phyloP scores from a whole-genome alignment of 2,113 vertebrate species.

The Hypomesus transpacificus region DNA sequence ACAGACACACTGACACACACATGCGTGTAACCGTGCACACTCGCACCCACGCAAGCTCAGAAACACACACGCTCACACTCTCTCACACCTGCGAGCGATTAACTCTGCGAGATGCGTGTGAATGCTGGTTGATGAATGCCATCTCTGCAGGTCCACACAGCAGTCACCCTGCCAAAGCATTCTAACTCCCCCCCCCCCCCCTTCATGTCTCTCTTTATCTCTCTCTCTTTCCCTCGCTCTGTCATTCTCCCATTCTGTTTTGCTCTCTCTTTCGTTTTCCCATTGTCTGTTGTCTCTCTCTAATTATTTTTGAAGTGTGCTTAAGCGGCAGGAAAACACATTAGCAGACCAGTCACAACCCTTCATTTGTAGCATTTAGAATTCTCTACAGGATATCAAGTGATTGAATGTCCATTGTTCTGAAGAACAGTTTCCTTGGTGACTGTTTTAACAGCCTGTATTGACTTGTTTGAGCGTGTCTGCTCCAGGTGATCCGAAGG shows the following conservation, averaged over 20 bases:
- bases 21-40: neutral
- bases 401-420: too few relatives aligned
- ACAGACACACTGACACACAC: slow-evolving; percentile 16
- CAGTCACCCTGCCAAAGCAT: neutral
- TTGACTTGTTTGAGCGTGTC: too few relatives aligned
- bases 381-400: too few relatives aligned
- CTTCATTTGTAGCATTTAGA: too few relatives aligned
- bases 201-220: neutral
- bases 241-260: neutral
- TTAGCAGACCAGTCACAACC: too few relatives aligned
- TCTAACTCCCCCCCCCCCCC: neutral
- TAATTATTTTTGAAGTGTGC: too few relatives aligned
- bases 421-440: too few relatives aligned
- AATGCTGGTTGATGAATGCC: slow-evolving; percentile 29
- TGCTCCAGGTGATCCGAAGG: too few relatives aligned
- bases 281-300: neutral
- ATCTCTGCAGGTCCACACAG: neutral
- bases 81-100: slow-evolving; percentile 43
- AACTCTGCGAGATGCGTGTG: slow-evolving; percentile 31
- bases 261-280: neutral
- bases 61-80: slow-evolving; percentile 15
- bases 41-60: slow-evolving; percentile 19
- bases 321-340: too few relatives aligned
- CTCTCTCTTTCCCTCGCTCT: too few relatives aligned
- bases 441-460: too few relatives aligned